Evolutionary conservation across 2,797 vertebrate species (phyloP), one percentile per base, ranked within the genome.

Genomic region (Ambastaia sidthimunki): DNA sequence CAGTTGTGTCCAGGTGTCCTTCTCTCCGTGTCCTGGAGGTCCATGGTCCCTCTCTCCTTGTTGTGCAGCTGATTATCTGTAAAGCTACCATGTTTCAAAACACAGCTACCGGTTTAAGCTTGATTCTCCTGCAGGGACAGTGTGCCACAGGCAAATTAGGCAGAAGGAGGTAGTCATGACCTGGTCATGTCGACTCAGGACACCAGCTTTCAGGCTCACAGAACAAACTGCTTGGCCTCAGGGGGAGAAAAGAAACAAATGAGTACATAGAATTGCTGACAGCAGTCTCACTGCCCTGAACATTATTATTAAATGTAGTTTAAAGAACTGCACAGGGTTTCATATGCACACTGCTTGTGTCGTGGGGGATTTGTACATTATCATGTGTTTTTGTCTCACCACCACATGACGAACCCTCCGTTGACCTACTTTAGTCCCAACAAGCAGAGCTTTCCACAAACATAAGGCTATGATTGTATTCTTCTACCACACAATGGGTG

Each of bases 341-440:
- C 18, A 31, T 59, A 9, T 65, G 59, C 16, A 52, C 44, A 78
- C 25, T 62, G n/a, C 18, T 62, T 62, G 25, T 41, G 41, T 21
- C 10, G 50, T 28, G 34, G 63, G 63, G 60, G 63, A 31, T 41
- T 28, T 76, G 65, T 70, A 18, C 1, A 7, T 62, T 71, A 68
- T 11, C 6, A 34, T 71, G 28, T 41, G 44, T 68, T 73, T 83
- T 77, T n/a, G n/a, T n/a, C n/a, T n/a, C n/a, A n/a, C n/a, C n/a
- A n/a, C n/a, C n/a, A n/a, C n/a, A n/a, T 54, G 74, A 83, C 65
- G 52, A 81, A 74, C 72, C 70, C 74, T 71, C 63, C 73, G 74
- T 37, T 86, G 80, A 87, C 85, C 87, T 84, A 84, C 78, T 83
- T 87, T 76, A 76, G 54, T 69, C 69, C 44, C 67, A 82, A 81